Evolutionary conservation across 2,888 invertebrate species (phyloP), one percentile per base, ranked within the genome.

Genomic region (Campoplex nolae): DNA sequence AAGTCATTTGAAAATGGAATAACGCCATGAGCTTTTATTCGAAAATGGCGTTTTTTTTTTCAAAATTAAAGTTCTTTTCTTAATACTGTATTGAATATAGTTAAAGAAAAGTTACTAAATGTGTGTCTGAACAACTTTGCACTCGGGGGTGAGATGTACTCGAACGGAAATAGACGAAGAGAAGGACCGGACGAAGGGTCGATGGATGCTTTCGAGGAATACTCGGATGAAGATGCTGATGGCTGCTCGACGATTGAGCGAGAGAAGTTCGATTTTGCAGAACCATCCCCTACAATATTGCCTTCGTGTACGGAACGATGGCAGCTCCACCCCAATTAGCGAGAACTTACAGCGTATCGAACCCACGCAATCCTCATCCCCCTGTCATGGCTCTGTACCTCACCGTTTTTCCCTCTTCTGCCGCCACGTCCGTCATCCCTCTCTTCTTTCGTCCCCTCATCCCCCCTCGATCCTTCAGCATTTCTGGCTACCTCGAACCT

Each of bases 301-400:
- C 83, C 45, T 48, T 78, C 80, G 80, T 65, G 65, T 78, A 80
- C 85, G 71, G 73, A 78, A 78, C 78, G 70, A 67, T 77, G 81
- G 83, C 88, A 83, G 79, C 81, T 88, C 88, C 91, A 91, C 92
- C 91, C 93, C 92, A 93, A 93, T 93, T 93, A 93, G 93, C 90
- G 92, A 90, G 90, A 90, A 90, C 91, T 92, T 91, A 90, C 88
- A 89, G 88, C 91, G 88, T 90, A 83, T 83, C 83, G 83, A 83
- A 83, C 75, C 83, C 75, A 70, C 83, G 68, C 70, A 83, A 83
- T 32, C 76, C 82, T 83, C 75, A 58, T 58, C 83, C 75, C 70
- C 90, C 74, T 73, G 54, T 56, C 75, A 28, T 65, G 32, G 51
- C 70, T 23, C 23, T 51, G 62, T 76, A 76, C 71, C 58, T 76